These are phyloP conservation scores for Fregata magnificens DNA, from an alignment of 2,113 vertebrate genomes.

Conservation along the genomic window DNA sequence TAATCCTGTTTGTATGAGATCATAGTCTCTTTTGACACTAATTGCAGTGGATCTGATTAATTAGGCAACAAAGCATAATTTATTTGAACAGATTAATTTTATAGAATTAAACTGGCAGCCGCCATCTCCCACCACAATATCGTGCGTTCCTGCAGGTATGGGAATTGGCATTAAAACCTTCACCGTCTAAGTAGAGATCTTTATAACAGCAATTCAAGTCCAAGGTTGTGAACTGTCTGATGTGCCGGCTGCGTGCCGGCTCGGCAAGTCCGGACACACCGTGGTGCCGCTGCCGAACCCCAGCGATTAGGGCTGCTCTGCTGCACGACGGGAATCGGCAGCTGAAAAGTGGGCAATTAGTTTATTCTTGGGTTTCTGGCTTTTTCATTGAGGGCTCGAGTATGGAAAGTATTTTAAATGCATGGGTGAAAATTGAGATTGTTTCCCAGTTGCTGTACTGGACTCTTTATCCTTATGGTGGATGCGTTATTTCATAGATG, in stretches of 20 bases:
- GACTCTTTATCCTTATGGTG: background rate
- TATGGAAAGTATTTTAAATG: background rate
- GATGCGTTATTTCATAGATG: background rate
- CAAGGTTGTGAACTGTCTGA: background rate
- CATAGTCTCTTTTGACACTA: background rate
- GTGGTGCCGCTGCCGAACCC: background rate
- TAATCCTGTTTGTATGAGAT: background rate
- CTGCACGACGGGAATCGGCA: fast-evolving
- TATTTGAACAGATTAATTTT: background rate
- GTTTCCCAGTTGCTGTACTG: background rate
- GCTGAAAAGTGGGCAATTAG: background rate
- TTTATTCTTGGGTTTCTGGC: background rate
- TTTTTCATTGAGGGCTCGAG: background rate
- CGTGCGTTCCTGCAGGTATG: background rate
- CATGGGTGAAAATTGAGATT: background rate
- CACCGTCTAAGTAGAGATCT: background rate
- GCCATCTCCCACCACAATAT: background rate
- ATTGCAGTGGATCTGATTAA: slow-evolving; percentile 32
- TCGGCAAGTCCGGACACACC: background rate
- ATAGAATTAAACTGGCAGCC: background rate
- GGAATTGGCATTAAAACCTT: background rate
- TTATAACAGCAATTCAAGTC: background rate
- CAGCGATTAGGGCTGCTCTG: background rate
- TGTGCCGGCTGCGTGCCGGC: background rate
- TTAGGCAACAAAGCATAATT: background rate